phyloP scores from a whole-genome alignment of 2,888 invertebrate species.

The Plebejus argus region DNA sequence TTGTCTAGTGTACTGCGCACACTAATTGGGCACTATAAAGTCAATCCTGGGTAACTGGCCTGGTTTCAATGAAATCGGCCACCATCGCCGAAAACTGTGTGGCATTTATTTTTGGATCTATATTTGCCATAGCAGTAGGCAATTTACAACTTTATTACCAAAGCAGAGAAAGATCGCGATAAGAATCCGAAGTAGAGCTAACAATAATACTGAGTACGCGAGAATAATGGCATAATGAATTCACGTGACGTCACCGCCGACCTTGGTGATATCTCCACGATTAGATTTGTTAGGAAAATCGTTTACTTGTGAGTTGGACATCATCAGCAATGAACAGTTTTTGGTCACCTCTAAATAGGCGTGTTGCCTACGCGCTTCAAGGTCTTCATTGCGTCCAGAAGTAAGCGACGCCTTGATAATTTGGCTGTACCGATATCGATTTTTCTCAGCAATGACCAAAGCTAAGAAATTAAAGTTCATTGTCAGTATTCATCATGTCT shows the following conservation, averaged over 20 bases:
- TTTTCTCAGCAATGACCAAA: too few relatives aligned
- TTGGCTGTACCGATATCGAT: too few relatives aligned
- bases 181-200: background rate
- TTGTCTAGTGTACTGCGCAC: too few relatives aligned
- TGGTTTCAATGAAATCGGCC: background rate
- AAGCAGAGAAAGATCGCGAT: background rate
- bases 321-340: background rate
- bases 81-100: background rate
- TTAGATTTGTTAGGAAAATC: constrained; percentile 21
- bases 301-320: background rate
- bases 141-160: background rate
- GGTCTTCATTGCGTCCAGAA: background rate
- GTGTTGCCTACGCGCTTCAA: background rate
- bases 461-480: too few relatives aligned
- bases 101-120: background rate
- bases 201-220: background rate
- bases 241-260: constrained; percentile 4
- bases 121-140: background rate
- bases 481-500: too few relatives aligned
- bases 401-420: too few relatives aligned
- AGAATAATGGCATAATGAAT: constrained; percentile 17
- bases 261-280: constrained; percentile 16
- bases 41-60: background rate
- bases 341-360: background rate
- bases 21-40: too few relatives aligned